Conservation (phyloP, 2,797 vertebrate genomes). For the Harpagifer antarcticus region DNA sequence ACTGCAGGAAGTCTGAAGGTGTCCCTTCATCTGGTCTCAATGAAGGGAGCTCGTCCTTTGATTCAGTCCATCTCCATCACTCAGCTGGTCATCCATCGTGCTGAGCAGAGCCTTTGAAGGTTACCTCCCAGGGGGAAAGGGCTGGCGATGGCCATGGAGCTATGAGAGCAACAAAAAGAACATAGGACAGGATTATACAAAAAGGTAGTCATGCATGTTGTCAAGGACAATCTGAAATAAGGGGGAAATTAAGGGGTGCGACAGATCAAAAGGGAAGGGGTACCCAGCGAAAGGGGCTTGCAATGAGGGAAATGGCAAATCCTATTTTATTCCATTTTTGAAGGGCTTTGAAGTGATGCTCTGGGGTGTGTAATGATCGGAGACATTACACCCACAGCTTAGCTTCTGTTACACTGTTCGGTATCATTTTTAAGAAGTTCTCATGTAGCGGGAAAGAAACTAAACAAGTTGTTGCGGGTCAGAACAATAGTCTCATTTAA, state of each 20-base stretch:
- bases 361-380: conserved; percentile 58
- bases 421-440: conserved; percentile 26
- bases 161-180: conserved; percentile 72
- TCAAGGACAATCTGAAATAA: conserved; percentile 61
- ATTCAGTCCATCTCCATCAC: conserved; percentile 65
- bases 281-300: conserved; percentile 46
- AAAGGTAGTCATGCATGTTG: conserved; percentile 69
- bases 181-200: conserved; percentile 71
- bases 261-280: conserved; percentile 71
- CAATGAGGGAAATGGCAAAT: conserved; percentile 61
- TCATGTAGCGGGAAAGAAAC: conserved; percentile 10
- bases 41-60: conserved; percentile 52
- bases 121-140: conserved; percentile 46
- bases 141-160: conserved; percentile 56
- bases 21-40: conserved; percentile 70
- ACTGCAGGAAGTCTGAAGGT: conserved; percentile 11
- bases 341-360: conserved; percentile 71
- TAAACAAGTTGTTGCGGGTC: neutral
- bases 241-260: conserved; percentile 59
- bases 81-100: conserved; percentile 58
- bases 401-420: conserved; percentile 50
- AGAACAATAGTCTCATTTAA: neutral
- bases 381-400: conserved; percentile 53
- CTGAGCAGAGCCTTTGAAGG: conserved; percentile 59
- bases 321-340: conserved; percentile 51